Evolutionary conservation across 2,113 vertebrate genomes (phyloP).

Genomic region (Procavia capensis): DNA sequence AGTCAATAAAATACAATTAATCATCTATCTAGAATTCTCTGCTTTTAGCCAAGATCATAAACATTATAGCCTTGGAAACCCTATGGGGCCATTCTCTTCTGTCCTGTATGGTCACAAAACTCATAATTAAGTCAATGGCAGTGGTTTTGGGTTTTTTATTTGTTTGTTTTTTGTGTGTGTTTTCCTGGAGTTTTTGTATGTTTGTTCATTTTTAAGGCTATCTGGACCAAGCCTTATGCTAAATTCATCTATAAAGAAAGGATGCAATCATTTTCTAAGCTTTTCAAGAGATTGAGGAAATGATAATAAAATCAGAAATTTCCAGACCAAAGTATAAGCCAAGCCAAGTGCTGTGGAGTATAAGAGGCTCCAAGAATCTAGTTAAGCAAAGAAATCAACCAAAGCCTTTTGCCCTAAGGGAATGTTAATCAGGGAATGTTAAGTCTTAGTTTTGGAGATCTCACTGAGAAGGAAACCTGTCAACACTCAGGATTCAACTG

Average conservation of each 20-base stretch:
- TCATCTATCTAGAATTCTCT: no score
- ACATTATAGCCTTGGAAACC: no score
- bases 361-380: not conserved
- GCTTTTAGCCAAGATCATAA: no score
- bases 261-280: not conserved
- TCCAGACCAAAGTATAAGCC: not conserved
- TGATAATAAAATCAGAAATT: conserved; percentile 13
- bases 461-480: not conserved
- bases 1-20: no score
- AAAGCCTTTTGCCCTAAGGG: not conserved
- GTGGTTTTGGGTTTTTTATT: not conserved
- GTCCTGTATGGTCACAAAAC: not conserved
- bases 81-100: not conserved
- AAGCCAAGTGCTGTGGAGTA: no score
- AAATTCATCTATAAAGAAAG: conserved; percentile 31
- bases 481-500: not conserved
- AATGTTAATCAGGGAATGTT: not conserved
- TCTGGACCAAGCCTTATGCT: not conserved
- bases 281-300: conserved; percentile 12
- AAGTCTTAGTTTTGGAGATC: not conserved
- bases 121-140: not conserved
- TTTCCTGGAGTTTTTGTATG: not conserved
- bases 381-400: not conserved
- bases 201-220: not conserved
- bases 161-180: no score